These are phyloP conservation scores for Scaptomyza polygonia DNA, from an alignment of 2,888 invertebrate genomes.

Conservation along the genomic window DNA sequence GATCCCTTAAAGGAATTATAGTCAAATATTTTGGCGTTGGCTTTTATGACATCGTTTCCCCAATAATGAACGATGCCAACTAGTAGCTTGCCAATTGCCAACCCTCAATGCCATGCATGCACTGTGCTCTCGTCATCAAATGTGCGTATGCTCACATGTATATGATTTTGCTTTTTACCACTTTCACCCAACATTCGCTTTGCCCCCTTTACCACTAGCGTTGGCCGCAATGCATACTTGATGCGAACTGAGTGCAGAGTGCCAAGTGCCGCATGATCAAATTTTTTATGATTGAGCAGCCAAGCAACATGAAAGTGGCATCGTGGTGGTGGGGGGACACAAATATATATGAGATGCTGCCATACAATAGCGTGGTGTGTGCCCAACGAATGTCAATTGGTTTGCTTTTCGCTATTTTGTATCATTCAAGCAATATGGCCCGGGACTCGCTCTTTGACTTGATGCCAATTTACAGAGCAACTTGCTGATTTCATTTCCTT, in stretches of 20 bases:
- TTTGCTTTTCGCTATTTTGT: constrained; percentile 72
- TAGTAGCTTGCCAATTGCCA: constrained; percentile 50
- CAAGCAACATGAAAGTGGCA: constrained; percentile 66
- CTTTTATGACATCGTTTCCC: constrained; percentile 40
- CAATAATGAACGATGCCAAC: constrained; percentile 23
- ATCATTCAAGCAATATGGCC: constrained; percentile 68
- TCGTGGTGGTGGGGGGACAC: constrained; percentile 21
- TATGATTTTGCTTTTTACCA: constrained; percentile 24
- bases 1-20: constrained; percentile 16
- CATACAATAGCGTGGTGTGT: constrained; percentile 13
- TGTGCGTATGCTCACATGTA: constrained; percentile 22
- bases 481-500: constrained; percentile 75
- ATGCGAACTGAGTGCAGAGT: constrained; percentile 35
- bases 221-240: constrained; percentile 4
- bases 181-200: constrained; percentile 3
- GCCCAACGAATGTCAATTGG: constrained; percentile 49
- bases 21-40: constrained; percentile 10
- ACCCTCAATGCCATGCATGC: constrained; percentile 28
- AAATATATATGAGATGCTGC: background rate
- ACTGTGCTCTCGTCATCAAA: constrained; percentile 19
- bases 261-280: constrained; percentile 71
- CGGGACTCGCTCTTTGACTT: constrained; percentile 70
- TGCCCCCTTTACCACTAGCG: background rate
- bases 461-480: constrained; percentile 67
- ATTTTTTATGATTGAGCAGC: constrained; percentile 78